These are phyloP conservation scores for Eptesicus fuscus DNA, from an alignment of 2,113 vertebrate genomes.

Conservation along the genomic window DNA sequence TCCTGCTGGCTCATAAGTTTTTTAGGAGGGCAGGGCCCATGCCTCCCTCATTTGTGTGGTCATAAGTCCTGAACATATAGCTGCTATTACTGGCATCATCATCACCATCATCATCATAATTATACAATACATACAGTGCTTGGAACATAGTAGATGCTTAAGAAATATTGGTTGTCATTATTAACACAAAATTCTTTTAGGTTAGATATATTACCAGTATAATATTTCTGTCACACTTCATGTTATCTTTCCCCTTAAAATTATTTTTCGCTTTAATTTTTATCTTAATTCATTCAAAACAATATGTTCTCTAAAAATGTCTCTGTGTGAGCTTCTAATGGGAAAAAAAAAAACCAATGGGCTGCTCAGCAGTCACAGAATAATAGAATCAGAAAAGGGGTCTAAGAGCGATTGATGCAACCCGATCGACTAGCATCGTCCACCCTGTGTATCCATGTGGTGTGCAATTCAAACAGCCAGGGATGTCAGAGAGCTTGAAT, in stretches of 20 bases:
- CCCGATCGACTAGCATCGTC: background rate
- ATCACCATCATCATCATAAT: background rate
- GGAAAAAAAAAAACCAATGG: background rate
- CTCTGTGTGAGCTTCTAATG: background rate
- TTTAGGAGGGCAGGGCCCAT: background rate
- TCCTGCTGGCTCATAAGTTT: background rate
- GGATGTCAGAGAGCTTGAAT: background rate
- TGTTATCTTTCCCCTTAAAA: background rate
- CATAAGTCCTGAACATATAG: background rate
- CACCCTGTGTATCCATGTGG: background rate
- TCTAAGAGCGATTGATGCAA: conserved; percentile 26
- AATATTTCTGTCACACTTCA: background rate
- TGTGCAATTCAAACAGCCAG: conserved; percentile 13
- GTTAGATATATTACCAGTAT: background rate
- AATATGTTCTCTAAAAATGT: background rate
- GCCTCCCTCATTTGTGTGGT: background rate
- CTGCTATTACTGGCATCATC: background rate
- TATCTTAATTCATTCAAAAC: background rate
- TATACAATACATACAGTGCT: background rate
- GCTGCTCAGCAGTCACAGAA: background rate
- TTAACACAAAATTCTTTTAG: background rate
- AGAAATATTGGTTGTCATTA: background rate
- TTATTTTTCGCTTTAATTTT: background rate
- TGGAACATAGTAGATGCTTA: background rate
- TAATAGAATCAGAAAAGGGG: conserved; percentile 10